Conservation (phyloP, 2,797 vertebrate genomes). For the Prionace glauca region DNA sequence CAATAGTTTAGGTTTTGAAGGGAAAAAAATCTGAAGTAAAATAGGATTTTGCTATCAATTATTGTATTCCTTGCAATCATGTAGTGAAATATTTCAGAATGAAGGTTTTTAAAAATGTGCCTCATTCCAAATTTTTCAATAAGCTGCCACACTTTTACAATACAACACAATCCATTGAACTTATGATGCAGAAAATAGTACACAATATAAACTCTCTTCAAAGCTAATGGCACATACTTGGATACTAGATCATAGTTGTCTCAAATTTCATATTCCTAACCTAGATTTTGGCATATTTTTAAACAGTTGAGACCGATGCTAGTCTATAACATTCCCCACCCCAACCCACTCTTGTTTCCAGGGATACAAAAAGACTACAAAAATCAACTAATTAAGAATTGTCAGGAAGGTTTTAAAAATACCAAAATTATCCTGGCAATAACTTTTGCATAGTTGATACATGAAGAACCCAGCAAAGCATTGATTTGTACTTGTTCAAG, state of each 20-base stretch:
- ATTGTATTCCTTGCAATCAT: neutral
- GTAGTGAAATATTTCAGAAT: neutral
- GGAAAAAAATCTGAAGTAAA: neutral
- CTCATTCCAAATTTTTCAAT: neutral
- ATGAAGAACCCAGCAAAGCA: neutral
- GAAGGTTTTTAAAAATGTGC: neutral
- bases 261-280: too few relatives aligned
- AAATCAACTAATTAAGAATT: neutral
- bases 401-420: neutral
- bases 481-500: neutral
- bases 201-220: neutral
- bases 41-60: neutral
- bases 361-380: constrained; percentile 4
- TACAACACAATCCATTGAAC: neutral
- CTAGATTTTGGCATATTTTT: neutral
- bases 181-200: neutral
- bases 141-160: neutral
- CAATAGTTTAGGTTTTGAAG: neutral
- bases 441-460: constrained; percentile 14
- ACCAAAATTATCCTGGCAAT: neutral
- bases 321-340: neutral
- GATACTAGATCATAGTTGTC: neutral
- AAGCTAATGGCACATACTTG: neutral
- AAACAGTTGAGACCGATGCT: neutral
- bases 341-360: neutral